Evolutionary conservation across 2,797 vertebrate species (phyloP).

Genomic region (Sternotherus odoratus): DNA sequence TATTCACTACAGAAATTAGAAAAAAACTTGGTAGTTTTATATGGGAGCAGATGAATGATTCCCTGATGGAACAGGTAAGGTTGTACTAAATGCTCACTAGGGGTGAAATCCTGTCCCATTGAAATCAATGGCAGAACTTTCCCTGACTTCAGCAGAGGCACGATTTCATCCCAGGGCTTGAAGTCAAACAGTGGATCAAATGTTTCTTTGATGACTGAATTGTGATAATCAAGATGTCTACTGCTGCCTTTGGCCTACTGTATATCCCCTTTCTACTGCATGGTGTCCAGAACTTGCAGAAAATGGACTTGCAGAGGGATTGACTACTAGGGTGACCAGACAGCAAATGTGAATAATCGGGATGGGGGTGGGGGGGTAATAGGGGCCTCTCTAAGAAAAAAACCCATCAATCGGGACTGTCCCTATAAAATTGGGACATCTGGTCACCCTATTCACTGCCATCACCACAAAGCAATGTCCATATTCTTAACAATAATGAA

Average conservation of each 20-base stretch:
- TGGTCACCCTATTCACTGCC: neutral
- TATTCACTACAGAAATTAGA: conserved; percentile 86
- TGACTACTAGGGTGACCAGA: neutral
- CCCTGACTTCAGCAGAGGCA: too few relatives aligned
- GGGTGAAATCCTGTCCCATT: neutral
- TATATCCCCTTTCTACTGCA: accelerated
- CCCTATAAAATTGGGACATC: too few relatives aligned
- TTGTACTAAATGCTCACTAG: neutral
- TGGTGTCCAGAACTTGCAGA: neutral
- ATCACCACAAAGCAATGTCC: accelerated
- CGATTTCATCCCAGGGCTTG: neutral
- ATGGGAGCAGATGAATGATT: conserved; percentile 86
- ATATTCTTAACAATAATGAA: neutral
- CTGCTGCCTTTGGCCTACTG: neutral
- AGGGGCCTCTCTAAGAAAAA: too few relatives aligned
- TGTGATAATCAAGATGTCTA: neutral
- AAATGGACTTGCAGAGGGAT: neutral
- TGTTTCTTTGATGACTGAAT: neutral
- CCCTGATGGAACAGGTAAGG: conserved; percentile 74
- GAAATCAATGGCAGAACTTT: accelerated
- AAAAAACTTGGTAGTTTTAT: conserved; percentile 87
- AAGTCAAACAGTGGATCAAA: accelerated
- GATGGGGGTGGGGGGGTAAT: too few relatives aligned
- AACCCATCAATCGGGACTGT: too few relatives aligned
- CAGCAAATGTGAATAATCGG: too few relatives aligned